Evolutionary conservation across 2,888 invertebrate species (phyloP), one percentile per base, ranked within the genome.

Genomic region (Suillia variegata): DNA sequence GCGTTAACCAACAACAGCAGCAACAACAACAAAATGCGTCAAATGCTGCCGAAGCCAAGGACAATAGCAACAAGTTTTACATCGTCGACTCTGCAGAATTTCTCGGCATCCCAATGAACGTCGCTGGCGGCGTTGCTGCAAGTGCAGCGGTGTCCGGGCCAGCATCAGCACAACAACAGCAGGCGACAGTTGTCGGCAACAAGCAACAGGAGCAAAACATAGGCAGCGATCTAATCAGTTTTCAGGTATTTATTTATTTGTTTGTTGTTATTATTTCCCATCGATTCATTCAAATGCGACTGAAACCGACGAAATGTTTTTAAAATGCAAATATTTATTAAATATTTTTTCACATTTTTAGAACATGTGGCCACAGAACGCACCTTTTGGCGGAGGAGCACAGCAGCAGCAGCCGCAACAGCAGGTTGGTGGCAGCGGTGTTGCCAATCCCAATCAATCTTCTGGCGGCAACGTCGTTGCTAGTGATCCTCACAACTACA

Each of bases 91-190:
- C 82, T 52, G 70, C 76, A 57, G 82, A 81, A 64, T 81, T 81
- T 69, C 75, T 81, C 61, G 79, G 80, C 68, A 79, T 81, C 75
- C 80, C 81, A 72, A 73, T 80, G 73, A 77, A 76, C 64, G 80
- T 80, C 24, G 67, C 71, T 57, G 69, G 66, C 58, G 66, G 66
- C 64, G 24, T 26, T 55, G 24, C 45, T 56, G 51, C 67, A 66
- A 53, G 63, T 63, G 42, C 61, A 59, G 20, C 64, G 49, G 61
- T 64, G 52, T 55, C 62, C 58, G 18, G 59, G 51, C 2, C 61
- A 60, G 45, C 71, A 65, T 53, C 75, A 58, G 51, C 67, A 58
- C 56, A 65, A 66, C 72, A 71, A 60, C 73, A 69, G 31, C 73
- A 65, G 42, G 65, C 66, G 56, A 61, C 33, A 17, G 33, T 48